These are phyloP conservation scores for Cherax destructor DNA, from an alignment of 1,140 invertebrate genomes.

Conservation along the genomic window DNA sequence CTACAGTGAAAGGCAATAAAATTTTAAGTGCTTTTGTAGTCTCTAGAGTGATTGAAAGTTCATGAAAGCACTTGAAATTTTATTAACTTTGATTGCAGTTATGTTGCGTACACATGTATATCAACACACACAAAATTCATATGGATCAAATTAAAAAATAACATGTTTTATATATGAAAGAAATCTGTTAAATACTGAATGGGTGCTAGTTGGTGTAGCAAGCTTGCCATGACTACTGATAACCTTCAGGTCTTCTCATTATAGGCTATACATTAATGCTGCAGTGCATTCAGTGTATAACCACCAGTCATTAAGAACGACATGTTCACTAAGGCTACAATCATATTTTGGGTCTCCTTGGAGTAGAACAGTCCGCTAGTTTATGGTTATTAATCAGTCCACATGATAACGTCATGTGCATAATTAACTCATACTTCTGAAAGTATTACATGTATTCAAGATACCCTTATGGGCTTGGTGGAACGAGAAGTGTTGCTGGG, in stretches of 20 bases:
- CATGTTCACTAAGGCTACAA: background rate
- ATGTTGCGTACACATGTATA: constrained; percentile 16
- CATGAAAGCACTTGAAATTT: no score
- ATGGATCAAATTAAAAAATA: constrained; percentile 10
- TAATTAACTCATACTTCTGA: constrained; percentile 35
- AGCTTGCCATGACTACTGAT: constrained; percentile 47
- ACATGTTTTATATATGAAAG: background rate
- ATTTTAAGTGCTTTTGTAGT: no score
- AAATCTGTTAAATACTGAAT: constrained; percentile 52
- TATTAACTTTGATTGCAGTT: no score
- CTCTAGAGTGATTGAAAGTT: no score
- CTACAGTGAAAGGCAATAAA: no score
- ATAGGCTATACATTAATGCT: background rate
- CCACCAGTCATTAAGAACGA: background rate
- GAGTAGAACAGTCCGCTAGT: constrained; percentile 13
- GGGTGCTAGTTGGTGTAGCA: constrained; percentile 66
- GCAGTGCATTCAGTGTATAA: background rate
- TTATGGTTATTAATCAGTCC: constrained; percentile 40
- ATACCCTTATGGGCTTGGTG: constrained; percentile 27
- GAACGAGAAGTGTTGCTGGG: constrained; percentile 22
- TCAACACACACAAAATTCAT: background rate
- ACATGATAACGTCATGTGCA: constrained; percentile 36
- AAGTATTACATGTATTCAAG: constrained; percentile 21
- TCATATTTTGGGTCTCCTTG: constrained; percentile 32
- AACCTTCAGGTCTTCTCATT: background rate